Evolutionary conservation across 1,140 invertebrate species (phyloP), one percentile per base, ranked within the genome.

Genomic region (Temnothorax nylanderi): DNA sequence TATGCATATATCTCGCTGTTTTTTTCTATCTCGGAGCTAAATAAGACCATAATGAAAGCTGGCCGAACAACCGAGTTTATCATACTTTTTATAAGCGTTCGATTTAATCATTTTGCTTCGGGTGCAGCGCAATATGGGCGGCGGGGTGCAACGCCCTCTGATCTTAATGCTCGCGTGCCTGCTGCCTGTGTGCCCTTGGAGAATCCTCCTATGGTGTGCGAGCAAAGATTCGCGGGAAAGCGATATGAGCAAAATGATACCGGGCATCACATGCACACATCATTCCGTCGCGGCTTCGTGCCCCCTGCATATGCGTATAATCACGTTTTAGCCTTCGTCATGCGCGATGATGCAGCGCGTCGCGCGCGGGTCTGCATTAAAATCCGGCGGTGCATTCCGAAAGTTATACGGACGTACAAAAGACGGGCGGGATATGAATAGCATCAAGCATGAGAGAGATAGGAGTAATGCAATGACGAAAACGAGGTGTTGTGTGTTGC

Each of bases 181-280:
- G 74, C 26, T 18, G 78, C 60, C 58, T 56, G 80, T 75, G 89
- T 75, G 89, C 87, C 89, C 89, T 90, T 90, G 88, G 86, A 85
- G 65, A 11, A 81, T 84, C 69, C 75, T 37, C 58, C 71, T 51
- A 32, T 37, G 41, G 62, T 47, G 11, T 8, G 64, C 10, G 34
- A n/a, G n/a, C 71, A 67, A 74, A 87, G 54, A 80, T 85, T 58
- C 47, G 34, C 32, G n/a, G 34, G 41, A 64, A 37, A 58, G 13
- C n/a, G 75, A 62, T 51, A 41, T 13, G 37, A 65, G 41, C 44
- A 71, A 65, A 56, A 49, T 44, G 32, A 75, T 88, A 13, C 11
- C 47, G 21, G 18, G 32, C 67, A 62, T 51, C n/a, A n/a, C n/a
- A n/a, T 41, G 32, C 11, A 69, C 26, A 4, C 80, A 82, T 82